Base-by-base conservation (phyloP, 2,888 invertebrate species). In the Phyto melanocephala region DNA sequence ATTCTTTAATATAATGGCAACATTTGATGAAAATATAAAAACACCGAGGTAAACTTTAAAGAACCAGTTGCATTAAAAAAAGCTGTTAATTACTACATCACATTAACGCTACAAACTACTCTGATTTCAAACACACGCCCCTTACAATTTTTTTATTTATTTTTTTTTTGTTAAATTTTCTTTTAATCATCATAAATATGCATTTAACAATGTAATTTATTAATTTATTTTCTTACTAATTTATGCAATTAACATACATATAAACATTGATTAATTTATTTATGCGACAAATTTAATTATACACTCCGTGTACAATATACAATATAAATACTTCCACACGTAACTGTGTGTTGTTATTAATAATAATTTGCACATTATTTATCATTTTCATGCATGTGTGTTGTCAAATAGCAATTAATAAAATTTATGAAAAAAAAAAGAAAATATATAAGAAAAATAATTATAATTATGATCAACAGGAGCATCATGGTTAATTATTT, bases 361-460 rank as follows among this genome's bases (percentile, higher is more conserved):
- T 58, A 35, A 70, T 7, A 45, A 35, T 45, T 58, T 33, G 45
- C 22, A 47, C n/a, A 35, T n/a, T 45, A 56, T 70, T 58, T 58
- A 24, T 70, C n/a, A 52, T 40, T 28, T 50, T 24, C 37, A 10
- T 28, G 62, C 7, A 35, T 62, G 62, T 45, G 72, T 37, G 24
- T 62, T 40, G n/a, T n/a, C n/a, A 52, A 62, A 62, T 50, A 60
- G 11, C 60, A 72, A 60, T 72, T 60, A 40, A 60, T 17, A 52
- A 62, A 50, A 72, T 50, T 52, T 28, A 5, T 8, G 40, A 37
- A 42, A n/a, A 42, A 24, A 1, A 15, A 33, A 1, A 17, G 6
- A 4, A n/a, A 50, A 50, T 15, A 7, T 42, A n/a, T n/a, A n/a
- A 50, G n/a, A 50, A 20, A 11, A 47, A 20, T 47, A 47, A 47